Evolutionary conservation across 2,888 invertebrate species (phyloP).

Genomic region (Cantharis rufa): DNA sequence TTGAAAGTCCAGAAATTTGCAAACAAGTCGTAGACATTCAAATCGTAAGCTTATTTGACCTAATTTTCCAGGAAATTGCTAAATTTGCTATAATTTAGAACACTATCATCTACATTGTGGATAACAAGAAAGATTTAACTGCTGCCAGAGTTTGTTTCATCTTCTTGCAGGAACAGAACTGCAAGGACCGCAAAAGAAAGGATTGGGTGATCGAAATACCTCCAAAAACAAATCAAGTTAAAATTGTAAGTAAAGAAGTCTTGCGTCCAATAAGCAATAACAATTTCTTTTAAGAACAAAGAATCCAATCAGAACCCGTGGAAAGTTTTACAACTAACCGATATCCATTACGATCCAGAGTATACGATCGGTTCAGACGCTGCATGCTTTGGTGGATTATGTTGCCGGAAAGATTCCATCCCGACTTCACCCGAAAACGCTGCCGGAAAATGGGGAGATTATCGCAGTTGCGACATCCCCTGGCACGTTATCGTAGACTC

Average conservation of each 20-base stretch:
- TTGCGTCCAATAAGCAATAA: no score
- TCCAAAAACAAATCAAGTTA: slow-evolving; percentile 52
- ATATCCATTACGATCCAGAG: slow-evolving; percentile 77
- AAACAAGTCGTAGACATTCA: slow-evolving; percentile 62
- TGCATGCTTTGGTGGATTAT: slow-evolving; percentile 73
- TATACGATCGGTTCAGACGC: slow-evolving; percentile 70
- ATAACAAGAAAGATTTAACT: slow-evolving; percentile 58
- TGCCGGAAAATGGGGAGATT: slow-evolving; percentile 82
- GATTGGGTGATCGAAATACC: slow-evolving; percentile 43
- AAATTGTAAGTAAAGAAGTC: slow-evolving; percentile 24
- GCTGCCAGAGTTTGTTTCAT: slow-evolving; percentile 62
- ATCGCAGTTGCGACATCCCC: slow-evolving; percentile 76
- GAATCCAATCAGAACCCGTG: slow-evolving; percentile 13
- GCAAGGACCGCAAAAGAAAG: slow-evolving; percentile 39
- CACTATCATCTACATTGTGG: slow-evolving; percentile 64
- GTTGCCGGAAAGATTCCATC: slow-evolving; percentile 65
- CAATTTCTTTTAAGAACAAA: slow-evolving; percentile 12
- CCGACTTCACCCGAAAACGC: slow-evolving; percentile 43
- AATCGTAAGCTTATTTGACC: slow-evolving; percentile 56
- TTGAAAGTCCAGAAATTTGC: slow-evolving; percentile 65
- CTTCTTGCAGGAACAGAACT: slow-evolving; percentile 55
- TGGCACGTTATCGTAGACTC: slow-evolving; percentile 68
- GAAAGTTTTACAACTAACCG: slow-evolving; percentile 66
- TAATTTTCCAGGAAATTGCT: background rate
- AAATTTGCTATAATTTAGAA: slow-evolving; percentile 56